phyloP scores from a whole-genome alignment of 2,888 invertebrate species.

The Prosopocoilus inquinatus region DNA sequence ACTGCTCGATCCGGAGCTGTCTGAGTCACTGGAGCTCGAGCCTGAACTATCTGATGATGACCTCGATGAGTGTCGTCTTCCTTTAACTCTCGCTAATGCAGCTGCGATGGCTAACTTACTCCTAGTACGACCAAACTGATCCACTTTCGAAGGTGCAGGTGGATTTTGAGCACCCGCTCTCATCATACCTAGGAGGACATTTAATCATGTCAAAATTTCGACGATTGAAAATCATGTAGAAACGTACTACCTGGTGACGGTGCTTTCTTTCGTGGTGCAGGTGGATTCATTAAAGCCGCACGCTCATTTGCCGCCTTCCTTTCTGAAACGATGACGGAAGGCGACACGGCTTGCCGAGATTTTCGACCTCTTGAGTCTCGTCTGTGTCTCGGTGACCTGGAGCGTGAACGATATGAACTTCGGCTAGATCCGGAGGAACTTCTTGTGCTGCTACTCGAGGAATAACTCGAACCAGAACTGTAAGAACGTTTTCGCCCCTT shows the following conservation, averaged over 20 bases:
- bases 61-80: conserved; percentile 49
- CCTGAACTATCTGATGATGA: conserved; percentile 57
- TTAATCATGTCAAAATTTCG: neutral
- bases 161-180: conserved; percentile 58
- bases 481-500: conserved; percentile 61
- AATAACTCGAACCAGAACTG: conserved; percentile 70
- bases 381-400: conserved; percentile 36
- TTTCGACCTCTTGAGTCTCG: conserved; percentile 22
- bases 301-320: conserved; percentile 64
- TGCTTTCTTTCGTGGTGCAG: conserved; percentile 61
- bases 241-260: conserved; percentile 51
- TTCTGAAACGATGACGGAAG: conserved; percentile 65
- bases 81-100: conserved; percentile 46
- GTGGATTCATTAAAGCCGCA: conserved; percentile 73
- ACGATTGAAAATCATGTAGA: no score
- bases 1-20: conserved; percentile 57
- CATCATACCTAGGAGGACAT: conserved; percentile 48
- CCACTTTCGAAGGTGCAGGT: conserved; percentile 53
- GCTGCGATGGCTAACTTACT: conserved; percentile 48
- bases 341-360: conserved; percentile 51
- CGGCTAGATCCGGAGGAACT: conserved; percentile 45
- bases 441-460: conserved; percentile 46
- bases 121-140: conserved; percentile 44
- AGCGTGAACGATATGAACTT: conserved; percentile 51
- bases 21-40: conserved; percentile 58